Conservation (phyloP, 2,888 invertebrate genomes). For the Dromius quadrimaculatus region DNA sequence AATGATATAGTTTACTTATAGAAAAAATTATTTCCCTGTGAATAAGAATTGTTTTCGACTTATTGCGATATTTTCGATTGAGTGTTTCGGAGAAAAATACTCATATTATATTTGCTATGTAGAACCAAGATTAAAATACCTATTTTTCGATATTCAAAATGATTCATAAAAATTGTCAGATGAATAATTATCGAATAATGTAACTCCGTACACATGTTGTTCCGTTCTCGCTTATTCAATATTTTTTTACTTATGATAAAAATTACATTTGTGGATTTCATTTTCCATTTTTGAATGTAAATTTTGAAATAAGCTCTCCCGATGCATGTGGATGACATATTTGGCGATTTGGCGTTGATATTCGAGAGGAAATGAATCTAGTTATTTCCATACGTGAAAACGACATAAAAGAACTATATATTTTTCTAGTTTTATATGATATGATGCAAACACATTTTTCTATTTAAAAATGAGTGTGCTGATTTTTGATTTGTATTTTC, state of each 20-base stretch:
- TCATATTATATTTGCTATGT: constrained; percentile 4
- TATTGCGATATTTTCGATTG: background rate
- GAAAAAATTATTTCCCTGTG: too few species aligned
- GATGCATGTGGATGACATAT: constrained; percentile 25
- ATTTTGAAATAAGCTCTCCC: constrained; percentile 29
- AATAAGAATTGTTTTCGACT: too few species aligned
- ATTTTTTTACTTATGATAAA: constrained; percentile 20
- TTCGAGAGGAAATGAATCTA: constrained; percentile 30
- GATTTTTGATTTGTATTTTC: too few species aligned
- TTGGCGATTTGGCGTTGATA: constrained; percentile 18
- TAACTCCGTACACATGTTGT: constrained; percentile 16
- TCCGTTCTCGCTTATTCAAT: constrained; percentile 19
- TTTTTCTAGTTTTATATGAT: constrained; percentile 10
- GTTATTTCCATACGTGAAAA: constrained; percentile 10
- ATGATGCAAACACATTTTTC: too few species aligned
- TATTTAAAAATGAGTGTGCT: too few species aligned
- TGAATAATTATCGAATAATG: constrained; percentile 28
- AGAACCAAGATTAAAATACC: constrained; percentile 6
- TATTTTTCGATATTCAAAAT: too few species aligned
- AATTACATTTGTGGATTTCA: constrained; percentile 32
- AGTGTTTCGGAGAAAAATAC: constrained; percentile 9
- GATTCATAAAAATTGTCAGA: too few species aligned
- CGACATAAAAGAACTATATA: constrained; percentile 23
- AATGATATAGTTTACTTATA: too few species aligned
- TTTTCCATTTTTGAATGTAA: constrained; percentile 27